Evolutionary conservation across 2,888 invertebrate genomes (phyloP), one percentile per base, ranked within the genome.

Genomic region (Dorcus hopei): DNA sequence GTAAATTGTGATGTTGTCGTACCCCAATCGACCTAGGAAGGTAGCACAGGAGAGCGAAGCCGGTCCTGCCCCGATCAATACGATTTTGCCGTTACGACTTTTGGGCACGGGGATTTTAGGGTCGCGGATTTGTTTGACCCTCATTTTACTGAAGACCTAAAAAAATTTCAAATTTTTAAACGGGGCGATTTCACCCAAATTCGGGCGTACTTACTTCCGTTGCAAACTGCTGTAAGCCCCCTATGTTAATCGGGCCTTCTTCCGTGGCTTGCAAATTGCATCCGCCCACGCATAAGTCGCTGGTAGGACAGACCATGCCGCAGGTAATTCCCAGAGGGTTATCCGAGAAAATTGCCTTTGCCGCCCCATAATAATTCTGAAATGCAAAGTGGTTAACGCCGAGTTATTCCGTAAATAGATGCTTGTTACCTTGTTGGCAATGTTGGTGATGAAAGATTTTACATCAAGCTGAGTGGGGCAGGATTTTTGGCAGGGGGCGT

Each of bases 251-350:
- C 0, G 97, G 90, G 0, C 99, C 99, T 77, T 98, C 97, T 77
- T 99, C 99, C 8, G 90, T 87, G 0, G 97, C 98, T 73, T 93
- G 90, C 8, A 99, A 82, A 79, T 99, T 99, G 78, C 98, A 99
- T 0, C 97, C 96, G 0, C 98, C 98, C 0, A 97, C 97, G 76
- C 98, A 99, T 1, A 99, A 85, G 78, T 99, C 98, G 74, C 96
- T 97, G 0, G 98, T 98, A 2, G 98, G 98, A 69, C 98, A 98
- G 19, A 99, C 97, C 98, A 99, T 99, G 26, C 96, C 96, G 70
- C 96, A 96, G 0, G 95, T 94, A 2, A 97, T 81, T 0, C 96
- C 99, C 54, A 98, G 79, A 0, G 99, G 98, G 77, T 99, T 99
- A 76, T 99, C 98, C 0, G 97, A 97, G 57, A 99, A 86, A 56